phyloP scores from a whole-genome alignment of 2,113 vertebrate species.

The Sclerurus mexicanus region DNA sequence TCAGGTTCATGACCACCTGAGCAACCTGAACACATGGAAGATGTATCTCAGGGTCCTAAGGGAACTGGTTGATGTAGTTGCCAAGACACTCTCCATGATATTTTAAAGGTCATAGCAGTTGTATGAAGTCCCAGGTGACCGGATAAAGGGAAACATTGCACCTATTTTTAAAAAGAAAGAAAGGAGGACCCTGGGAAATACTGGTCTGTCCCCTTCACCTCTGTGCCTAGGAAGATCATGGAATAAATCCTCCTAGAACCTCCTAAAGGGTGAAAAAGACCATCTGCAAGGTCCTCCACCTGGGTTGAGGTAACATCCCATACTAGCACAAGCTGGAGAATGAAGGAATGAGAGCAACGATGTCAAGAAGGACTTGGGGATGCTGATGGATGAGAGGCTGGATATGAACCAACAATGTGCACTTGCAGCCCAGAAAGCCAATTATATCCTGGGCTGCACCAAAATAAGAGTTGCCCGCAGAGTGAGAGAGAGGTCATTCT shows the following conservation, averaged over 20 bases:
- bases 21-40: not conserved
- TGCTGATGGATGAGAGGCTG: not conserved
- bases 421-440: no score
- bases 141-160: not conserved
- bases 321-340: not conserved
- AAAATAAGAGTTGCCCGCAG: no score
- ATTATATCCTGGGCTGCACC: no score
- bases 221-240: not conserved
- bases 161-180: not conserved
- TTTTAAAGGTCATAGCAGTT: not conserved
- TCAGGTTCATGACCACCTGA: not conserved
- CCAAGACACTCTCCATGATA: not conserved
- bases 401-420: not conserved
- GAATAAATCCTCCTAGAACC: not conserved
- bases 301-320: not conserved
- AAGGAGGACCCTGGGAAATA: not conserved
- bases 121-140: not conserved
- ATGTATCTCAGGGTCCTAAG: not conserved
- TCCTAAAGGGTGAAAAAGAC: not conserved
- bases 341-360: not conserved
- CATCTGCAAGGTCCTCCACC: not conserved
- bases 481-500: no score
- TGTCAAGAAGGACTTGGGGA: not conserved
- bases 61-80: not conserved
- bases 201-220: not conserved